These are phyloP conservation scores for Xenentodon cancila DNA, from an alignment of 2,797 vertebrate species.

Conservation along the genomic window DNA sequence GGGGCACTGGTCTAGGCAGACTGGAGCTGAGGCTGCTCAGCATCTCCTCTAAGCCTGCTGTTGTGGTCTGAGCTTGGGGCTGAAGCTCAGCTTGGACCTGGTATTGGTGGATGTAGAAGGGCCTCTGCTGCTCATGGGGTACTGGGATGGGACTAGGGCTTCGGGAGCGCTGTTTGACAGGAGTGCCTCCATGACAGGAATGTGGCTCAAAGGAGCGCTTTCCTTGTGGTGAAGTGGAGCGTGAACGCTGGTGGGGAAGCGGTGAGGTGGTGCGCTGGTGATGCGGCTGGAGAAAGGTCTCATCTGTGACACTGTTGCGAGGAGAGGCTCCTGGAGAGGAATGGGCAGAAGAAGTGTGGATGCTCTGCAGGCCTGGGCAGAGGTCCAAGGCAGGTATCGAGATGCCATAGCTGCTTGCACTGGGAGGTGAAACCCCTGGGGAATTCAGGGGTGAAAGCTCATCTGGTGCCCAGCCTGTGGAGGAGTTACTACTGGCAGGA, in stretches of 20 bases:
- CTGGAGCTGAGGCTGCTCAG: conserved; percentile 80
- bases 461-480: conserved; percentile 94
- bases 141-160: conserved; percentile 90
- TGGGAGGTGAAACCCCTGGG: conserved; percentile 90
- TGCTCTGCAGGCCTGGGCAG: conserved; percentile 90
- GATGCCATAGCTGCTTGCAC: conserved; percentile 60
- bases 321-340: conserved; percentile 94
- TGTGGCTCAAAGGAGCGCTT: conserved; percentile 88
- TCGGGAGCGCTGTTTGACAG: conserved; percentile 86
- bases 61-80: conserved; percentile 41
- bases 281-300: conserved; percentile 82
- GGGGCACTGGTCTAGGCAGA: conserved; percentile 80
- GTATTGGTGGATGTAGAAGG: conserved; percentile 50
- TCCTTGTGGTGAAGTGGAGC: conserved; percentile 91
- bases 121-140: conserved; percentile 69
- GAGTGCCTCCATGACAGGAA: conserved; percentile 76
- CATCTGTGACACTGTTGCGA: conserved; percentile 89
- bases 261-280: conserved; percentile 73
- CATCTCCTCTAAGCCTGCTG: conserved; percentile 83
- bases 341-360: conserved; percentile 91
- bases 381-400: conserved; percentile 87
- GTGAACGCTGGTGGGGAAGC: conserved; percentile 89
- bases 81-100: conserved; percentile 43
- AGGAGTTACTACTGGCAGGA: conserved; percentile 96
- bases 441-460: conserved; percentile 90